Evolutionary conservation across 2,113 vertebrate species (phyloP).

Genomic region (Takifugu flavidus): DNA sequence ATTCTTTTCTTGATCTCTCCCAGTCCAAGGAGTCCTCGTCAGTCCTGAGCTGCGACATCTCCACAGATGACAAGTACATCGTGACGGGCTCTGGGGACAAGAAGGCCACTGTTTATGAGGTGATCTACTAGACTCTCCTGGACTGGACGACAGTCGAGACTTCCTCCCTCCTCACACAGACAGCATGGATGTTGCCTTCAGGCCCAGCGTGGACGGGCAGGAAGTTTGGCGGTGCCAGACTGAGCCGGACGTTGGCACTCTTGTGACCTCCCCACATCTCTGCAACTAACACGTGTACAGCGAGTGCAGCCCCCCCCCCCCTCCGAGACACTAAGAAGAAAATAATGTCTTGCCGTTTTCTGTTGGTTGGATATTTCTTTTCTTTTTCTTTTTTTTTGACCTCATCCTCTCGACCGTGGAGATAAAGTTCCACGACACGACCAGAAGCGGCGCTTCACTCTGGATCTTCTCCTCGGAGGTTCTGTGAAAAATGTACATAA

Average conservation of each 20-base stretch:
- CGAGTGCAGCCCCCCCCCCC: conserved; percentile 24
- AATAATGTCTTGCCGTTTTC: conserved; percentile 60
- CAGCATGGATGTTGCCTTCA: conserved; percentile 66
- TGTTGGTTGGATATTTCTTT: conserved; percentile 65
- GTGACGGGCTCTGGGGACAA: conserved; percentile 97
- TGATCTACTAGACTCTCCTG: conserved; percentile 85
- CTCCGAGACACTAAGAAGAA: conserved; percentile 69
- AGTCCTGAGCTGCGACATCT: conserved; percentile 96
- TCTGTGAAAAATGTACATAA: conserved; percentile 95
- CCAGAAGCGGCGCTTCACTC: conserved; percentile 73
- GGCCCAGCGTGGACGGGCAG: conserved; percentile 43
- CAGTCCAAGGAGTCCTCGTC: conserved; percentile 98
- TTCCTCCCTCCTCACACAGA: conserved; percentile 61
- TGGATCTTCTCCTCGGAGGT: conserved; percentile 72
- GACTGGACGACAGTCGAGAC: conserved; percentile 44
- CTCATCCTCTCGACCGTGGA: conserved; percentile 63
- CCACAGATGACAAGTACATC: conserved; percentile 95
- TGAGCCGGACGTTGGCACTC: conserved; percentile 32
- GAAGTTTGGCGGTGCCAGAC: conserved; percentile 62
- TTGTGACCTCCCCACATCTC: conserved; percentile 52
- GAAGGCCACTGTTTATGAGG: conserved; percentile 97
- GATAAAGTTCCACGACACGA: conserved; percentile 70
- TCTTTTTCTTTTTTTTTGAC: conserved; percentile 49
- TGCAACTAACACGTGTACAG: conserved; percentile 63
- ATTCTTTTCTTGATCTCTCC: conserved; percentile 18